phyloP scores from a whole-genome alignment of 1,140 invertebrate genomes.

The Drosophila persimilis region DNA sequence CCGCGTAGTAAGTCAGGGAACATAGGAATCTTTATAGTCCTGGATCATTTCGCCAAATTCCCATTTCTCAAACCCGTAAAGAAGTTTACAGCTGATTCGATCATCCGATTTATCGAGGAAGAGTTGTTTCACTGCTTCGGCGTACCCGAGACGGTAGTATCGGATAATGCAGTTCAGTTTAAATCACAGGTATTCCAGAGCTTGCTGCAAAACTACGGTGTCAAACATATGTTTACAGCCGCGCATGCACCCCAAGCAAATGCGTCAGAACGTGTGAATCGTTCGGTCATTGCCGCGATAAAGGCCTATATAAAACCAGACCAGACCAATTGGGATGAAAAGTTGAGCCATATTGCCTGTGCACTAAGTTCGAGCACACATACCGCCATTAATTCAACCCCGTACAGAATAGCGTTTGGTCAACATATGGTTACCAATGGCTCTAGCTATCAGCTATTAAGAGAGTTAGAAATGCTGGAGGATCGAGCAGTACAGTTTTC shows the following conservation, averaged over 20 bases:
- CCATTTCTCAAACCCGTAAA: not conserved
- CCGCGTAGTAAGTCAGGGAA: slow-evolving; percentile 1
- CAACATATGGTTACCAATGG: too few relatives aligned
- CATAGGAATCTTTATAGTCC: slow-evolving; percentile 11
- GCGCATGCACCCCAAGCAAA: too few relatives aligned
- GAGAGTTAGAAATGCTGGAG: too few relatives aligned
- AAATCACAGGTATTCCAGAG: not conserved
- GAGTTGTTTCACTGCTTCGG: slow-evolving; percentile 1
- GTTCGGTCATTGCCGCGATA: too few relatives aligned
- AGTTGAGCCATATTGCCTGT: slow-evolving; percentile 1
- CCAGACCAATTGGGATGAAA: slow-evolving; percentile 9
- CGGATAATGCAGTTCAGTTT: not conserved
- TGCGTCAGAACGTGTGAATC: too few relatives aligned
- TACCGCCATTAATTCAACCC: slow-evolving; percentile 1
- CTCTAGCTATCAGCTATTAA: too few relatives aligned
- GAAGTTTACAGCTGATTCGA: too few relatives aligned
- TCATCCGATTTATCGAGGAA: not conserved
- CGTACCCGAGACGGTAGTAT: not conserved
- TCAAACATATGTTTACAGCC: too few relatives aligned
- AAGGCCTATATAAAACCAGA: not conserved
- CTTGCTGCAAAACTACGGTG: not conserved
- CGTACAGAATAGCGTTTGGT: too few relatives aligned
- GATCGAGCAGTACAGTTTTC: too few relatives aligned
- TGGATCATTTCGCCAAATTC: slow-evolving; percentile 1
- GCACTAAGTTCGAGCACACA: not conserved